These are phyloP conservation scores for Halichondria panicea DNA, from an alignment of 37 sponge, comb jelly and placozoan genomes.

Conservation along the genomic window DNA sequence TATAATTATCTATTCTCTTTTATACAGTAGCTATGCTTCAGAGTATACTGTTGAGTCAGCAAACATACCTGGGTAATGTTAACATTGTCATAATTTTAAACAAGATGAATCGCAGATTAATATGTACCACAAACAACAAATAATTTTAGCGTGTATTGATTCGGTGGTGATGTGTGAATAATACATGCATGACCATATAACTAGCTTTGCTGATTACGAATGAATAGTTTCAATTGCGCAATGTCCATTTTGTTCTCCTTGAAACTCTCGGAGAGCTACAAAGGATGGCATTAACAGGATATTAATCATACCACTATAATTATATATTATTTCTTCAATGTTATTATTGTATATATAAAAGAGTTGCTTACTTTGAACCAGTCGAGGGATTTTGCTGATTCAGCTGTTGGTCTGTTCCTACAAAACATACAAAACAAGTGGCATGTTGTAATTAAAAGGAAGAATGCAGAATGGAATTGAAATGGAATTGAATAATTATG, in stretches of 20 bases:
- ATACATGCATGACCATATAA: no score
- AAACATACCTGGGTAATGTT: no score
- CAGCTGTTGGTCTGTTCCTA: slow-evolving; percentile 34
- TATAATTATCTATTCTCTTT: neutral
- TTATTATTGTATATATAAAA: neutral
- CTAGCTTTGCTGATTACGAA: neutral
- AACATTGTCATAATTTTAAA: neutral
- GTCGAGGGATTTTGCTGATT: neutral
- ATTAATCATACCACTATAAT: neutral
- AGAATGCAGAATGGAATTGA: no score
- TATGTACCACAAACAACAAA: neutral
- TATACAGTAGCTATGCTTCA: neutral
- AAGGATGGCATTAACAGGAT: neutral
- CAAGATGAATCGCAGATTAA: neutral
- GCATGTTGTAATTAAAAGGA: neutral
- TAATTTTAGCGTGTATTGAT: neutral
- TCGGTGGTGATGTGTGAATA: no score
- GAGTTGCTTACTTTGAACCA: slow-evolving; percentile 42
- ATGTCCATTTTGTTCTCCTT: slow-evolving; percentile 1
- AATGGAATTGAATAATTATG: no score
- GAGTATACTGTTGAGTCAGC: no score
- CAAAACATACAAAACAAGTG: neutral
- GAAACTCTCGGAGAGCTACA: no score
- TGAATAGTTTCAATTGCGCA: slow-evolving; percentile 5
- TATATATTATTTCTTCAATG: neutral